Evolutionary conservation across 2,797 vertebrate genomes (phyloP), one percentile per base, ranked within the genome.

Genomic region (Diceros bicornis): DNA sequence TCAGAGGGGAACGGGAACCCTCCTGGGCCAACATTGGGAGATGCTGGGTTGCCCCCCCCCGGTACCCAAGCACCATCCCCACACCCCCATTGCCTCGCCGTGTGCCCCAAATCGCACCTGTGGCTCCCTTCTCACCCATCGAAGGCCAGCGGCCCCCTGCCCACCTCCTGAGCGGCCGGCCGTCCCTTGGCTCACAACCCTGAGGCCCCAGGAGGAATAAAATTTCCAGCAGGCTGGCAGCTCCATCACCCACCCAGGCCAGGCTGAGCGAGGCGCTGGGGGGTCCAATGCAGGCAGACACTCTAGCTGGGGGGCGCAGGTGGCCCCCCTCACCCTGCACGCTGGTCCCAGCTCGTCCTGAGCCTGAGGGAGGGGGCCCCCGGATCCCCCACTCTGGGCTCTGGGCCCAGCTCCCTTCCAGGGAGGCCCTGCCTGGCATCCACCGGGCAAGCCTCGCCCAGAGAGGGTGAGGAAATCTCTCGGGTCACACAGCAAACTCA

Each of bases 81-180:
- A 10, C n/a, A 23, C 50, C 29, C 61, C 6, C n/a, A 0, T 17
- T 4, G 1, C 61, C 41, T 23, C 29, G 55, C 61, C 14, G 0
- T 2, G 2, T 1, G 21, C 5, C 21, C 18, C 29, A 21, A 4
- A n/a, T 52, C 29, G 1, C 57, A 32, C 3, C 0, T 14, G 64
- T 44, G 61, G 69, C 3, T 78, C 6, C 0, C 4, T 37, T 55
- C 17, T 21, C 68, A n/a, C 41, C 77, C 72, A 32, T 5, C 41
- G 66, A 27, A 29, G 32, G 20, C 32, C 4, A 0, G 11, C 5
- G 59, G 72, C 9, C 21, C 61, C 87, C 14, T 12, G 13, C 32
- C 61, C 62, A 32, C 34, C 55, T 69, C n/a, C 62, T 6, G 66
- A 41, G 44, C 6, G 0, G 0, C 59, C 69, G 18, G 34, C 32